Percentiles rank a stretch among this genome's conserved stretches.
These are phyloP conservation scores for Brachionus asplanchnoidis DNA, from an alignment of 1,140 invertebrate species.

Conservation along the genomic window DNA sequence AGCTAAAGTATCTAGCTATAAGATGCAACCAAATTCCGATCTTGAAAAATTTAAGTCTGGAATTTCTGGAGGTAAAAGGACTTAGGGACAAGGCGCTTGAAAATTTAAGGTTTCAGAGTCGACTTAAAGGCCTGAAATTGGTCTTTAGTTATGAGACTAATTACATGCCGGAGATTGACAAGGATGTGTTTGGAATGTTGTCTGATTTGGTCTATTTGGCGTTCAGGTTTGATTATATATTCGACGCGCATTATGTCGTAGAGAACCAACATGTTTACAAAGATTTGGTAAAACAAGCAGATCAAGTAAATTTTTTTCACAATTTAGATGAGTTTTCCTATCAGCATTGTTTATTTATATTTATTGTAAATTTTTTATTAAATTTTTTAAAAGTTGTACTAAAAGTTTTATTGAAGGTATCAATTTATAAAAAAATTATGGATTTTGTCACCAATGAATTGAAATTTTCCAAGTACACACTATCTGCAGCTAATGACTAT, in stretches of 20 bases:
- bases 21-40: neutral
- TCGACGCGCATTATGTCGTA: neutral
- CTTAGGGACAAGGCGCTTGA: neutral
- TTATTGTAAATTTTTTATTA: neutral
- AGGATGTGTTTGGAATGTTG: neutral
- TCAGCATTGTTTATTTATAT: neutral
- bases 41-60: neutral
- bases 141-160: conserved; percentile 3
- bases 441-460: neutral
- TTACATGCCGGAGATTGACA: neutral
- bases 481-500: neutral
- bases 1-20: neutral
- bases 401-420: neutral
- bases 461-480: neutral
- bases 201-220: neutral
- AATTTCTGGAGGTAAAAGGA: neutral
- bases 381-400: neutral
- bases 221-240: neutral
- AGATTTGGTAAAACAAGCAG: neutral
- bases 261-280: neutral
- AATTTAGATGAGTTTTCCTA: neutral
- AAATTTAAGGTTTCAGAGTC: neutral
- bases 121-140: neutral
- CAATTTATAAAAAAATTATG: neutral
- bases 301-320: neutral